Evolutionary conservation across 2,888 invertebrate species (phyloP), one percentile per base, ranked within the genome.

Genomic region (Drosophila meridionalis): DNA sequence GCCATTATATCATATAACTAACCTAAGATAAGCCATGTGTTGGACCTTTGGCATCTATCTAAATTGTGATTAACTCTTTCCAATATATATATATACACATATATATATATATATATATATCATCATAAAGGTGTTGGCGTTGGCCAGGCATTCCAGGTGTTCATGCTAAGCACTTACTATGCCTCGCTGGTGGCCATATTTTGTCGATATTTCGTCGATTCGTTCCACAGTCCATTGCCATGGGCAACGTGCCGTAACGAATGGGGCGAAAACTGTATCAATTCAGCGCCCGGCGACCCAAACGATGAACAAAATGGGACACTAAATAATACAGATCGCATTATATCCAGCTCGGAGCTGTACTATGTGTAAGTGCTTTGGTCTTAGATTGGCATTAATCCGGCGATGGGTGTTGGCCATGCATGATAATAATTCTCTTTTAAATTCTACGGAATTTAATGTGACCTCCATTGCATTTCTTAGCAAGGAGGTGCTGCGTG

Each of bases 121-220:
- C 50, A 50, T 57, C 62, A 64, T 56, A n/a, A 78, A 95, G 95
- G 95, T 87, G 93, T 95, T 73, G 95, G 95, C 65, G 93, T 93
- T 76, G 95, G 95, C 12, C 94, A 95, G 80, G 89, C 94, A 30
- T 87, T 95, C 45, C 94, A 94, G 63, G 94, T 94, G 45, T 93
- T 93, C 60, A 93, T 94, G 62, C 94, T 96, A 38, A 94, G 94
- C 50, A 94, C 95, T 36, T 96, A 96, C 88, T 96, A 96, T 90
- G 95, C 95, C 74, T 94, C 94, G 38, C 81, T 93, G 73, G 91
- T 91, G 56, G 95, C 95, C 3, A 86, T 96, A 65, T 95, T 95
- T 20, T 90, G 95, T 38, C 95, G 94, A 87, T 96, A 95, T 91
- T 93, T 96, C 79, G 90, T 95, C 68, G 94, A 94, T 69, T 96